Evolutionary conservation across 2,113 vertebrate species (phyloP), one percentile per base, ranked within the genome.

Genomic region (Chitala chitala): DNA sequence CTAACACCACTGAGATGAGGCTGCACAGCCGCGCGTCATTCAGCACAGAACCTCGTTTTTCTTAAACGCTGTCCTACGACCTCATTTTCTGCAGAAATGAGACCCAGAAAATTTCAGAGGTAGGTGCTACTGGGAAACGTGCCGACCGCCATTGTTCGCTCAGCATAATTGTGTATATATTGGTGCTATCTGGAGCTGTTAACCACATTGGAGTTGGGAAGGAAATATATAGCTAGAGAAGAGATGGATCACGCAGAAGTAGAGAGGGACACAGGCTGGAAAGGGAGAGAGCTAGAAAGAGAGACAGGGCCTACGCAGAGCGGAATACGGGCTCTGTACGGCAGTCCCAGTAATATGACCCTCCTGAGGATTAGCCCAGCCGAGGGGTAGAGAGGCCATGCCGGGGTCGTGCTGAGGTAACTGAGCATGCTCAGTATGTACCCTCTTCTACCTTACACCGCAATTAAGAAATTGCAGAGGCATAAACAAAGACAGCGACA

Each of bases 381-480:
- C 84, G 83, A 85, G 86, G 79, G 86, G 69, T 75, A 82, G 78
- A 71, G 73, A 78, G 71, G 80, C 87, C 89, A 82, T 88, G 86
- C 80, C 88, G 89, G 90, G 87, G 88, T 93, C 87, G 82, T 80
- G 8, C 79, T 84, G 84, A 83, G 78, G 83, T 92, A 91, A 91
- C 75, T 83, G 79, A 86, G 89, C 90, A 87, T 91, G 82, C 87
- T 87, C 82, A 82, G 83, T 86, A 78, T 85, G 83, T 86, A 80
- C 86, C 92, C 88, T 89, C 87, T 87, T 89, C 80, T 86, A 88
- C 87, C 88, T 88, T 86, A 88, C 85, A 83, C 85, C 79, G 83
- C 89, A 90, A 91, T 91, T 90, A 90, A 89, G 87, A 89, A 90
- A 90, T 89, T 83, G 88, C 88, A 89, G 86, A 81, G 88, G 84